Conservation (phyloP, 2,797 vertebrate species). For the Megalops cyprinoides region DNA sequence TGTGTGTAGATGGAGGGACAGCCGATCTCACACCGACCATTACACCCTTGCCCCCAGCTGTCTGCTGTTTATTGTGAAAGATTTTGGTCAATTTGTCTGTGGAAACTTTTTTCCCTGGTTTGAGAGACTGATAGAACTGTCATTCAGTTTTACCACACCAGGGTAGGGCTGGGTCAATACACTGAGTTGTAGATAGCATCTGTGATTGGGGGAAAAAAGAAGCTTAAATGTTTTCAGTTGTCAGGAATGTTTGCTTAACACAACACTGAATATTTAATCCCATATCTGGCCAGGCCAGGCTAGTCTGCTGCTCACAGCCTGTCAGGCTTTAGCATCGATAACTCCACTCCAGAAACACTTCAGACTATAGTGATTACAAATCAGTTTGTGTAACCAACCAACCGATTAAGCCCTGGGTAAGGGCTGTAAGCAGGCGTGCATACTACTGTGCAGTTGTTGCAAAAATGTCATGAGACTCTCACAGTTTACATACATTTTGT, state of each 20-base stretch:
- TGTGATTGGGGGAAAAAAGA: not conserved
- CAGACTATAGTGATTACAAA: not conserved
- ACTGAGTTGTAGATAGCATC: not conserved
- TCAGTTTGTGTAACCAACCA: not conserved
- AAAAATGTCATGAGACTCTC: not conserved
- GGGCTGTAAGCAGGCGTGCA: not conserved
- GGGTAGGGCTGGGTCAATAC: not conserved
- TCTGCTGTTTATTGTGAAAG: not conserved
- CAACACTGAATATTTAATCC: not conserved
- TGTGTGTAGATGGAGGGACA: not conserved
- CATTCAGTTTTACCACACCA: not conserved
- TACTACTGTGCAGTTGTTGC: not conserved
- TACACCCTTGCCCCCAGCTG: not conserved
- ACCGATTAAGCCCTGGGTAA: constrained; percentile 10
- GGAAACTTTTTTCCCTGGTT: constrained; percentile 12
- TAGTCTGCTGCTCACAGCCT: not conserved
- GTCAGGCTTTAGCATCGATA: not conserved
- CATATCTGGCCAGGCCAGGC: not conserved
- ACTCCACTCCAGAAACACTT: constrained; percentile 11
- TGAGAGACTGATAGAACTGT: not conserved
- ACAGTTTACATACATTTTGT: not conserved
- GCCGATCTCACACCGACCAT: not conserved
- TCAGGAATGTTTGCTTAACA: not conserved
- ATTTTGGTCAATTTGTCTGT: not conserved
- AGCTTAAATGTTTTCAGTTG: not conserved